Evolutionary conservation across 2,797 vertebrate species (phyloP), one percentile per base, ranked within the genome.

Genomic region (Sylvilagus floridanus): DNA sequence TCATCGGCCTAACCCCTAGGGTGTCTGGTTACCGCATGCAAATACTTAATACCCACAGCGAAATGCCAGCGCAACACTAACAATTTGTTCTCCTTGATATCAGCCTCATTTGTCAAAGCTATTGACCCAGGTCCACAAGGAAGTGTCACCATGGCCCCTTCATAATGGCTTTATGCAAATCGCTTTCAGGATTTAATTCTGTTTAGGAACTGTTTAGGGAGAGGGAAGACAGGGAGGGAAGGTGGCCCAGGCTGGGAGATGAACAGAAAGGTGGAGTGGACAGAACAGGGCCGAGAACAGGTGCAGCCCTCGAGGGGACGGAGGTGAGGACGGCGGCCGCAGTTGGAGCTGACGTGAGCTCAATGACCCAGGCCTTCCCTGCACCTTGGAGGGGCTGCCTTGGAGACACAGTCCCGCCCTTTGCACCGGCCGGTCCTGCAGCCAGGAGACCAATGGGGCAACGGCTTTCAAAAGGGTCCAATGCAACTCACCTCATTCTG

Each of bases 91-190:
- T 96, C 84, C 84, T 94, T 65, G 84, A 60, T 92, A 90, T 79
- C 89, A 82, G 92, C 90, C 96, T 97, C 95, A 91, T 97, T 97
- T 92, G 96, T 97, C 96, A 97, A 96, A 95, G 93, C 94, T 90
- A 90, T 96, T 95, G 96, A 96, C 92, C 95, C 69, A 85, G 91
- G 77, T 57, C 93, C 75, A 17, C 90, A 95, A 96, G 92, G 88
- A 92, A 95, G 90, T 88, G 90, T 77, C 94, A 78, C 92, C 91
- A 78, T 73, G 24, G 57, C 84, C 94, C 86, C 87, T 97, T 73
- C 88, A 84, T 88, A 91, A 92, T 93, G 93, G 94, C 68, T 96
- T 96, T 95, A 96, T 96, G 96, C 86, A 96, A 97, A 97, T 97
- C 30, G 50, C 50, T 96, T 96, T 92, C 65, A 42, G 88, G 92